Conservation (phyloP, 2,888 invertebrate genomes). For the Sicus ferrugineus region DNA sequence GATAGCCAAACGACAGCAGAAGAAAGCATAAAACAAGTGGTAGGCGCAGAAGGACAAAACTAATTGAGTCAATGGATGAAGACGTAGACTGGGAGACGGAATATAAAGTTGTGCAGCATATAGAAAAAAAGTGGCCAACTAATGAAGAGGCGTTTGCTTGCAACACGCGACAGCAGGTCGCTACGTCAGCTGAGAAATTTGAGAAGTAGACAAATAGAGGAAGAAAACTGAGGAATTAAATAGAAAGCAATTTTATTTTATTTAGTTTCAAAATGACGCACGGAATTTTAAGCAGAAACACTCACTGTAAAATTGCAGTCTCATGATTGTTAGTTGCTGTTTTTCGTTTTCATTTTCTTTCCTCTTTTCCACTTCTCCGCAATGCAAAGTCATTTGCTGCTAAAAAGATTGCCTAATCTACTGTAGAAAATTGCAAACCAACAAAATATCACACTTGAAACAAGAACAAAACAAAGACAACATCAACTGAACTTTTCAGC, state of each 20-base stretch:
- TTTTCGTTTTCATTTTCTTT: background rate
- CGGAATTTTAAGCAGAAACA: background rate
- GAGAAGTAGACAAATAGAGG: too few relatives aligned
- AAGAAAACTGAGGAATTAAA: background rate
- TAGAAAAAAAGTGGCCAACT: too few relatives aligned
- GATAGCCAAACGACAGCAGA: too few relatives aligned
- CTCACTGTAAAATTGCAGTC: background rate
- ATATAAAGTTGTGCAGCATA: too few relatives aligned
- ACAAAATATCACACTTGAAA: background rate
- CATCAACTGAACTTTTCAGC: background rate
- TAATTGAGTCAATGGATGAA: too few relatives aligned
- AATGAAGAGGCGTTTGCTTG: too few relatives aligned
- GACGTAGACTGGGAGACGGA: too few relatives aligned
- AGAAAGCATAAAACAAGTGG: too few relatives aligned
- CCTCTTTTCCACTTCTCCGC: background rate
- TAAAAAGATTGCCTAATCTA: slow-evolving; percentile 21
- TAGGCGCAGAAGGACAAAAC: too few relatives aligned
- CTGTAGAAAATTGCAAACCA: slow-evolving; percentile 3
- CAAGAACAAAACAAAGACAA: background rate
- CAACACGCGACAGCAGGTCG: too few relatives aligned
- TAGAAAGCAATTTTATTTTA: background rate
- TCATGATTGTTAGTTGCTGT: background rate
- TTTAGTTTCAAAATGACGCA: background rate
- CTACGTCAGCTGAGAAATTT: too few relatives aligned
- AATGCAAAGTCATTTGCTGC: background rate